Percentiles rank a stretch among this genome's conserved stretches.
phyloP scores from a whole-genome alignment of 92 coral and sea anemone species.

The Diadumene lineata region DNA sequence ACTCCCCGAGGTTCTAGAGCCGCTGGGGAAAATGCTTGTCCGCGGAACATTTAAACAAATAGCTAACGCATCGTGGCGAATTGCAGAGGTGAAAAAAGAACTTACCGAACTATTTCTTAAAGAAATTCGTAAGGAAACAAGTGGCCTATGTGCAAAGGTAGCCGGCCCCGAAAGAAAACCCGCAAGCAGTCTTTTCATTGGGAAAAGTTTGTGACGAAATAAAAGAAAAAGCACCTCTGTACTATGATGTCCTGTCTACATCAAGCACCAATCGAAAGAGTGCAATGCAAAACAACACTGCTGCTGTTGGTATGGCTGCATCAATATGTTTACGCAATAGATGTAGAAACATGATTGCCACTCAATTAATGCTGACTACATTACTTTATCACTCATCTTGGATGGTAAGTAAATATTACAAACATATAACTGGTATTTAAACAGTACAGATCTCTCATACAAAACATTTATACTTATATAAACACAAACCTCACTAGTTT shows the following conservation, averaged over 20 bases:
- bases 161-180: constrained; percentile 55
- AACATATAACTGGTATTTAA: neutral
- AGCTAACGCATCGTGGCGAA: constrained; percentile 2
- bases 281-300: constrained; percentile 21
- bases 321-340: constrained; percentile 55
- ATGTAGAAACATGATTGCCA: constrained; percentile 61
- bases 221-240: constrained; percentile 57
- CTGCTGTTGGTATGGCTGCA: constrained; percentile 81
- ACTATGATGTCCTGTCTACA: constrained; percentile 47
- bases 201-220: constrained; percentile 54
- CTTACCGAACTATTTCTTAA: neutral
- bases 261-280: constrained; percentile 46
- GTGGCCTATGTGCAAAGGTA: too few relatives aligned
- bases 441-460: neutral
- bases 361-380: constrained; percentile 54
- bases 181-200: constrained; percentile 47
- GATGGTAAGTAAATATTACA: constrained; percentile 54
- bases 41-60: constrained; percentile 13
- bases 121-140: constrained; percentile 13
- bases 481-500: neutral
- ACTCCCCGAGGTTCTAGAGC: constrained; percentile 3
- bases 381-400: constrained; percentile 69
- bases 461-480: neutral
- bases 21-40: constrained; percentile 16
- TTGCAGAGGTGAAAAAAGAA: neutral